A percentile compares a stretch with the other conserved stretches of the same genome.
Evolutionary conservation across 2,888 invertebrate species (phyloP).

Genomic region (Lutraria lutraria): DNA sequence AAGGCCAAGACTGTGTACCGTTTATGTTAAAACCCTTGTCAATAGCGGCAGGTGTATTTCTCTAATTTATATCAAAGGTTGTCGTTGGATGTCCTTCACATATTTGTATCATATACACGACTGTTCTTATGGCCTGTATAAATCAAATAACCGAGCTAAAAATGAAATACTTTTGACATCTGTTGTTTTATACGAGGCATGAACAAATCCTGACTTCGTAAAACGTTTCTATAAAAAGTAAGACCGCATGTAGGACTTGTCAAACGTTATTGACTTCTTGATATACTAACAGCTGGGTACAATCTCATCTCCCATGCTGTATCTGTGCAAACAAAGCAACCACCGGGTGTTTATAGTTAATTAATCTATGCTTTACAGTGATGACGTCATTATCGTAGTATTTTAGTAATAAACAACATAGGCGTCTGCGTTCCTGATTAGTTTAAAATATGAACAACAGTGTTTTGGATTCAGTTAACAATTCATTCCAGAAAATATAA

Average conservation of each 20-base stretch:
- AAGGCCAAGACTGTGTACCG: too few relatives aligned
- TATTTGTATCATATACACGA: too few relatives aligned
- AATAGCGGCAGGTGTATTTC: too few relatives aligned
- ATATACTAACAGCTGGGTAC: neutral
- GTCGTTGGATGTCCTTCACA: too few relatives aligned
- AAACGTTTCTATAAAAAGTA: neutral
- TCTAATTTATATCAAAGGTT: too few relatives aligned
- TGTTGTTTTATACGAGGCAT: neutral
- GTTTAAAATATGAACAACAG: neutral
- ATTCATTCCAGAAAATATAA: too few relatives aligned
- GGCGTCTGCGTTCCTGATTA: neutral
- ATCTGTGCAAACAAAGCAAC: conserved; percentile 7
- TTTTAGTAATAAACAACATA: neutral
- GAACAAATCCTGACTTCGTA: neutral
- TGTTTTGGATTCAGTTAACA: neutral
- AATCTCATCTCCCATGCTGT: neutral
- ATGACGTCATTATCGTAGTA: neutral
- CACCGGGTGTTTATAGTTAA: neutral
- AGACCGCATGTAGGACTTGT: neutral
- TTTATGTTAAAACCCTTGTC: too few relatives aligned
- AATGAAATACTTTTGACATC: too few relatives aligned
- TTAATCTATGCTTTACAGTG: neutral
- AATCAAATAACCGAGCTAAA: too few relatives aligned
- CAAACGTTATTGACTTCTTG: neutral
- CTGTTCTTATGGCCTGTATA: too few relatives aligned